Base-by-base conservation (phyloP, 2,797 vertebrate species). In the Trematomus bernacchii region DNA sequence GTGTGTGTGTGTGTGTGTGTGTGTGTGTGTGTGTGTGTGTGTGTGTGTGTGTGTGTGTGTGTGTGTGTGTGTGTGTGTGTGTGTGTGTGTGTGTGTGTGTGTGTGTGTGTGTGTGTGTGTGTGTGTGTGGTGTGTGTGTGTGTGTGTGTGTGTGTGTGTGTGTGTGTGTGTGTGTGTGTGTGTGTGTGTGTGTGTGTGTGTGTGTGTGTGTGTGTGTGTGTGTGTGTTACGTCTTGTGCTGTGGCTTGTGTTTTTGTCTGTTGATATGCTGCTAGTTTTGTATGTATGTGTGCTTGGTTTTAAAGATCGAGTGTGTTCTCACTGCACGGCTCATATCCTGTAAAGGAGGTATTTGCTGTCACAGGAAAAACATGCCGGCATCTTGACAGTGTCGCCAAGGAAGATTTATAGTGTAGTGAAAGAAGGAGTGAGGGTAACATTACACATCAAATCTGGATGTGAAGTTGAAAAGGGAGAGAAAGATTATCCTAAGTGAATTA, bases 261-360 rank as follows among this genome's bases (percentile, higher is more conserved):
- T 55, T 43, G 18, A 61, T 43, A 19, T 42, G 19, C 37, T 46
- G 11, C 67, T 40, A 9, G 3, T 48, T 42, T 68, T 30, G 63
- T 21, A 14, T 50, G 13, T 57, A 47, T 59, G 54, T 75, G 67
- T 59, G 46, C 7, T 42, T 71, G 18, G 44, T 65, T 57, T 75
- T 44, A 61, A 66, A 44, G 60, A 64, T 53, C 12, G 23, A 58
- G 50, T 44, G 30, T 77, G 72, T 68, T 79, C 62, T 74, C 59
- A 3, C 30, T 87, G 59, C 83, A 80, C 9, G 16, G 76, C 65
- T 80, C 85, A 66, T 79, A 83, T 91, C 82, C 75, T 85, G 79
- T 81, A 51, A 84, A 85, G 68, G 79, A 90, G 79, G 80, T 85
- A 79, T 91, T 90, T 91, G 82, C 72, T 80, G 79, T 89, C 79